A percentile compares a stretch with the other conserved stretches of the same genome.
phyloP scores from a whole-genome alignment of 2,797 vertebrate genomes.

The Astyanax mexicanus region DNA sequence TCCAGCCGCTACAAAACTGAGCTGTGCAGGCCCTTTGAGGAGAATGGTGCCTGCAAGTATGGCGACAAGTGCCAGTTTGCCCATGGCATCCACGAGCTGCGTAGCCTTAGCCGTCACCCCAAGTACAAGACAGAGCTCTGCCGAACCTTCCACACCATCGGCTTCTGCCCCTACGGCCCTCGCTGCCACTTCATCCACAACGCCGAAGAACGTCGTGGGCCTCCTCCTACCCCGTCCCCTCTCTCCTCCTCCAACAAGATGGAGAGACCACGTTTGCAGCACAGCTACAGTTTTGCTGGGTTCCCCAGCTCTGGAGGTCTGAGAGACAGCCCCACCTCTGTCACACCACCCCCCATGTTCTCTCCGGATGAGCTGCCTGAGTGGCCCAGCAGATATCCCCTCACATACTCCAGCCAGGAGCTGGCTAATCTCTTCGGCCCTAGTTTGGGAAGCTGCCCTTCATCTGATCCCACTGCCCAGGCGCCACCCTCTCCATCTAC shows the following conservation, averaged over 20 bases:
- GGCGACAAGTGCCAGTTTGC: conserved; percentile 95
- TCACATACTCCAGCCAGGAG: conserved; percentile 98
- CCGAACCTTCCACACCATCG: conserved; percentile 97
- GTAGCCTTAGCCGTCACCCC: conserved; percentile 91
- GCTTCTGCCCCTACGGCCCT: conserved; percentile 92
- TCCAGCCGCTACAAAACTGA: conserved; percentile 96
- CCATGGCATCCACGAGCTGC: conserved; percentile 91
- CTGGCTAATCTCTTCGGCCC: conserved; percentile 93
- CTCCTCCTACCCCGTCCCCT: conserved; percentile 74
- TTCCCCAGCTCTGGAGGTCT: conserved; percentile 88
- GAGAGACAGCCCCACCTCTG: conserved; percentile 95
- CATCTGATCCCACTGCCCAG: conserved; percentile 74
- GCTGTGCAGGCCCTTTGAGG: conserved; percentile 92
- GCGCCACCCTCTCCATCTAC: conserved; percentile 81
- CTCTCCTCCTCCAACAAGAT: conserved; percentile 79
- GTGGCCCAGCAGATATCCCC: conserved; percentile 93
- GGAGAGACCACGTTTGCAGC: conserved; percentile 92
- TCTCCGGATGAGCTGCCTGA: conserved; percentile 90
- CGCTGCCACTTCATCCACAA: conserved; percentile 96
- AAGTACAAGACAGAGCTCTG: conserved; percentile 96
- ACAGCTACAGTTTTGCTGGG: conserved; percentile 97
- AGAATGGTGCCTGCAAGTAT: conserved; percentile 92
- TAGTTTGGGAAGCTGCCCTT: conserved; percentile 78
- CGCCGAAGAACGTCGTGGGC: conserved; percentile 89
- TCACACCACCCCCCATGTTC: conserved; percentile 94